These are phyloP conservation scores for Brassicogethes aeneus DNA, from an alignment of 2,888 invertebrate genomes.

Conservation along the genomic window DNA sequence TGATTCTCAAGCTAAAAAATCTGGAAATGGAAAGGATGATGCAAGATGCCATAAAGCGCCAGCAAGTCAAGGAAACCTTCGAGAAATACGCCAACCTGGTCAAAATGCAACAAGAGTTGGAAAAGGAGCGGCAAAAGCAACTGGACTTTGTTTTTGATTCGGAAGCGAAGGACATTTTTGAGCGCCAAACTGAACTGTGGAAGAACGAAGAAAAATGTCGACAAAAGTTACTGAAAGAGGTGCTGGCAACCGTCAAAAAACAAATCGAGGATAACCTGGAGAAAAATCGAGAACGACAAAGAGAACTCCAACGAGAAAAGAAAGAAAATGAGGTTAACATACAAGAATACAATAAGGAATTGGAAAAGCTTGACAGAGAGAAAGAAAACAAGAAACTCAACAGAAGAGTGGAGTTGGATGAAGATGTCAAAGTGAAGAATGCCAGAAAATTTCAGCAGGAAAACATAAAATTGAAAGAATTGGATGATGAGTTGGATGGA, in stretches of 20 bases:
- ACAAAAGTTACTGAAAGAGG: constrained; percentile 35
- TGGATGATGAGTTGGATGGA: constrained; percentile 34
- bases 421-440: constrained; percentile 30
- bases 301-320: constrained; percentile 44
- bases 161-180: constrained; percentile 42
- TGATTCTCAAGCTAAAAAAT: constrained; percentile 42
- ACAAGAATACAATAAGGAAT: constrained; percentile 46
- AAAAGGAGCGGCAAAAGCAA: constrained; percentile 36
- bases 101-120: constrained; percentile 37
- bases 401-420: constrained; percentile 37
- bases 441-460: constrained; percentile 40
- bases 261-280: constrained; percentile 48
- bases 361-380: constrained; percentile 39
- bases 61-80: constrained; percentile 34
- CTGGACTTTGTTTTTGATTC: constrained; percentile 47
- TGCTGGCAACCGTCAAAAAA: constrained; percentile 40
- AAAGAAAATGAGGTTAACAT: constrained; percentile 47
- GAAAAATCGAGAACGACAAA: constrained; percentile 41
- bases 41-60: constrained; percentile 46
- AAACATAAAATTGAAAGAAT: constrained; percentile 35
- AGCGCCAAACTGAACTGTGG: constrained; percentile 43
- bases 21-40: constrained; percentile 47
- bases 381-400: constrained; percentile 41
- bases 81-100: constrained; percentile 33
- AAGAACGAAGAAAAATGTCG: constrained; percentile 38